A percentile compares a stretch with the other conserved stretches of the same genome.
phyloP scores from a whole-genome alignment of 2,888 invertebrate species.

The Xanthostigma xanthostigma region DNA sequence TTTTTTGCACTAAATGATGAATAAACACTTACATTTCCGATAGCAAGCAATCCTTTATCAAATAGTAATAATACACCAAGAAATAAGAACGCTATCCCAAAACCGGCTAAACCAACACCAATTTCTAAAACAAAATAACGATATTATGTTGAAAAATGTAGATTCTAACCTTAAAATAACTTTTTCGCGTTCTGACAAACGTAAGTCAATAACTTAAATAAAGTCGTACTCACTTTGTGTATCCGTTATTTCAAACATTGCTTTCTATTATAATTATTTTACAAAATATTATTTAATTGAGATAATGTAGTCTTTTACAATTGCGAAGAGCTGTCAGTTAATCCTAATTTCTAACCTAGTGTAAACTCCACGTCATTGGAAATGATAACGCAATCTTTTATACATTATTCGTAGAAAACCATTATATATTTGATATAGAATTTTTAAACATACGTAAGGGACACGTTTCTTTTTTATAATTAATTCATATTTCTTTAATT shows the following conservation, averaged over 20 bases:
- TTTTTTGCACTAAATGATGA: no score
- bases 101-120: constrained; percentile 91
- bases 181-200: background rate
- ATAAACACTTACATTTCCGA: constrained; percentile 82
- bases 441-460: no score
- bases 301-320: background rate
- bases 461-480: no score
- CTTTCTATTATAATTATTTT: constrained; percentile 9
- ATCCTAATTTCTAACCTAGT: constrained; percentile 8
- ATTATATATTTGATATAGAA: no score
- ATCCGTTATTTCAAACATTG: constrained; percentile 72
- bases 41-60: constrained; percentile 94
- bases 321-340: background rate
- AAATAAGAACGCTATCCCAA: constrained; percentile 89
- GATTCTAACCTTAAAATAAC: constrained; percentile 2
- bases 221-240: constrained; percentile 55
- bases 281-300: background rate
- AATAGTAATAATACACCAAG: constrained; percentile 86
- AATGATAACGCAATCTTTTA: background rate
- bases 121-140: constrained; percentile 57
- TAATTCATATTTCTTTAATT: no score
- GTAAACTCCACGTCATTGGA: constrained; percentile 14
- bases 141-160: constrained; percentile 1
- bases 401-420: no score
- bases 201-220: background rate